Base-by-base conservation (phyloP, 1,140 invertebrate species). In the Holcopasites calliopsidis region DNA sequence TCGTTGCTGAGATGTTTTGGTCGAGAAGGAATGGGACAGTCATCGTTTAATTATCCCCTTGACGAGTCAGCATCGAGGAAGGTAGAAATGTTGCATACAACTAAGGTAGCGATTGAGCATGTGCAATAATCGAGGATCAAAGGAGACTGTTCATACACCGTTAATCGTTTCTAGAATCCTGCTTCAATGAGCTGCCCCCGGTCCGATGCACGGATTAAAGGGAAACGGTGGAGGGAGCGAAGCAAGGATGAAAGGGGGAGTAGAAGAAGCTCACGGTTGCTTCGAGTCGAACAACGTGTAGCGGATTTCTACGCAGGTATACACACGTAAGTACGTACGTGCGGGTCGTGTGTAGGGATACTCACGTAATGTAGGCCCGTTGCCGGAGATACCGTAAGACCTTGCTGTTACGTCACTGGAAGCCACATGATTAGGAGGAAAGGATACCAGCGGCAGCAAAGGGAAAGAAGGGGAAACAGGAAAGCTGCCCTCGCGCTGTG, bases 351-450 rank as follows among this genome's bases (percentile, higher is more conserved):
- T 83, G 80, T 82, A 82, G 70, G 80, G 66, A 82, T 61, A 79
- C 82, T 82, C 82, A 83, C 82, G 82, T 83, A 83, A 83, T 83
- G 76, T 83, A 75, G 82, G 82, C 81, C 82, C 81, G 81, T 83
- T 83, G 70, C 64, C 47, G 73, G 69, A 83, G 77, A 72, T 84
- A 83, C 82, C 82, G 82, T 83, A 84, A 84, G 82, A 84, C 82
- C 82, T 84, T 84, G 80, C 77, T 65, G 64, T 84, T 84, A 84
- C 82, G 82, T 84, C 82, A 84, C 66, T 80, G 83, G 72, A 76
- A 83, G 66, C 69, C 60, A 47, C 69, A 44, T 77, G 77, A 82
- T 70, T 84, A 83, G 76, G 68, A 69, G 77, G 55, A 76, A 79
- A 79, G 76, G 76, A 78, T 54, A 72, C 49, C 47, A 26, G n/a